Evolutionary conservation across 2,113 vertebrate genomes (phyloP).

Genomic region (Pagrus major): DNA sequence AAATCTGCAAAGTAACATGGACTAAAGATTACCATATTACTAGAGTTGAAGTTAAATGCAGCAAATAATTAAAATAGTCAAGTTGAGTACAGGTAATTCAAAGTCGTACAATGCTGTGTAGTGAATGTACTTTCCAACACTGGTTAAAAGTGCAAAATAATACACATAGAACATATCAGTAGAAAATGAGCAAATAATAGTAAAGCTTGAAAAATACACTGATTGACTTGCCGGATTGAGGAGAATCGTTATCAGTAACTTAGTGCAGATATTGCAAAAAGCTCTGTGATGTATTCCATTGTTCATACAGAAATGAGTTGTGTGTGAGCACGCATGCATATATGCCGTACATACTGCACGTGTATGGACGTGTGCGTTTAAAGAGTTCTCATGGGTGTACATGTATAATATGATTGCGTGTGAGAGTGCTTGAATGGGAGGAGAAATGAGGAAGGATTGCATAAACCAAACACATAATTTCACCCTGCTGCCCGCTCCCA

Average conservation of each 20-base stretch:
- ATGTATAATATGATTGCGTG: slow-evolving; percentile 6
- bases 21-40: neutral
- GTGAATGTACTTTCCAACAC: neutral
- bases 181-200: neutral
- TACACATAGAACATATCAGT: neutral
- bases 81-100: neutral
- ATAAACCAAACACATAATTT: slow-evolving; percentile 56
- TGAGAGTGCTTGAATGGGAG: slow-evolving; percentile 32
- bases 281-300: neutral
- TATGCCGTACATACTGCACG: neutral
- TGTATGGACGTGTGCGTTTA: neutral
- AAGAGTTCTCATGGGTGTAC: neutral
- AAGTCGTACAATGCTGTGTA: neutral
- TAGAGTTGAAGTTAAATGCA: neutral
- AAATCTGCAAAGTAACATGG: neutral
- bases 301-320: neutral
- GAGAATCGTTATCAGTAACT: neutral
- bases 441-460: slow-evolving; percentile 25
- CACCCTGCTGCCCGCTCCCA: slow-evolving; percentile 43
- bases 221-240: neutral
- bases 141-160: neutral
- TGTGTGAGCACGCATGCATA: neutral
- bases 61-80: neutral
- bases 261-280: neutral
- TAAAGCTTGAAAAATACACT: neutral